Evolutionary conservation across 2,797 vertebrate species (phyloP).

Genomic region (Garrulus glandarius): DNA sequence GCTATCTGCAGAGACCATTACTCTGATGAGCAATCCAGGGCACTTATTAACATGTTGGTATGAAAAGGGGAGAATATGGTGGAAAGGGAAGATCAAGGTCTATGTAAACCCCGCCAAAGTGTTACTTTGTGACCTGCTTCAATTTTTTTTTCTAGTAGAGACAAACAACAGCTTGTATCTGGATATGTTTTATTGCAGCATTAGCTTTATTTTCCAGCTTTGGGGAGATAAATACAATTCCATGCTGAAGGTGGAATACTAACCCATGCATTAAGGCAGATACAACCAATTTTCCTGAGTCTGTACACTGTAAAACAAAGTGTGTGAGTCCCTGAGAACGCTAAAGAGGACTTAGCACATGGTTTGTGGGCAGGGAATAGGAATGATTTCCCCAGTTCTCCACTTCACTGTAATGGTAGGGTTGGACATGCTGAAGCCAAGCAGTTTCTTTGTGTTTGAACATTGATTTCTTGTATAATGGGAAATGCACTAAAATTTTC

Average conservation of each 20-base stretch:
- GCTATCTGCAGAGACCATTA: background rate
- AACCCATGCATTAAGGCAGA: background rate
- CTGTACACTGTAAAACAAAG: background rate
- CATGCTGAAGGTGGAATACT: background rate
- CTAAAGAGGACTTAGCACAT: background rate
- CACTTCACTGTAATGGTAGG: background rate
- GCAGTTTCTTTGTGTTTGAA: background rate
- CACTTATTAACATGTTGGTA: background rate
- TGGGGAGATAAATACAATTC: background rate
- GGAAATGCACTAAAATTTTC: background rate
- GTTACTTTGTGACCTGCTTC: background rate
- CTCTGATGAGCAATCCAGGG: background rate
- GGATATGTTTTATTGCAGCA: slow-evolving; percentile 2
- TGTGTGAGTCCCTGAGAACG: background rate
- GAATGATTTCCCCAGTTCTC: background rate
- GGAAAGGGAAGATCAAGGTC: background rate
- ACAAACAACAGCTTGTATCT: background rate
- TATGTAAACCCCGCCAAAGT: accelerated
- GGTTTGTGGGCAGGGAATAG: background rate
- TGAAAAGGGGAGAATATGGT: background rate
- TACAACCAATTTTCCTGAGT: background rate
- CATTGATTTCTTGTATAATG: background rate
- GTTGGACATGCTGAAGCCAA: background rate
- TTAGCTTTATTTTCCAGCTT: background rate
- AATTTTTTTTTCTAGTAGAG: background rate